Conservation (phyloP, 2,113 vertebrate species). For the Microcebus lehilahytsara region DNA sequence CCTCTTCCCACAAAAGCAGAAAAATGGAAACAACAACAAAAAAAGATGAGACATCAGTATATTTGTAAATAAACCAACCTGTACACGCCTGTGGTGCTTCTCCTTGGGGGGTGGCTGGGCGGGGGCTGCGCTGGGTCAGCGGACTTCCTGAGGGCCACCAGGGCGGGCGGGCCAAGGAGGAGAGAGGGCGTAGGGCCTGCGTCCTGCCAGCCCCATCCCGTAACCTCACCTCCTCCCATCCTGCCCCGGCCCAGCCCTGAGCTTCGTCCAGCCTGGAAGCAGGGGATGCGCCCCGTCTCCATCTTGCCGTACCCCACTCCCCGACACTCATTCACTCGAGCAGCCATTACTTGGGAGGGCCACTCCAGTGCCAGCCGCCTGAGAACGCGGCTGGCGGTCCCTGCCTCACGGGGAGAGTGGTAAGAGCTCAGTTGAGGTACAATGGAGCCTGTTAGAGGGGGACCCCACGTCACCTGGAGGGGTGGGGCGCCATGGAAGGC, state of each 20-base stretch:
- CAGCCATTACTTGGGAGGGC: not conserved
- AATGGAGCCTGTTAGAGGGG: not conserved
- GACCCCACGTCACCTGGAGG: not conserved
- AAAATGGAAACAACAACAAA: slow-evolving; percentile 67
- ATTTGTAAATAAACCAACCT: slow-evolving; percentile 90
- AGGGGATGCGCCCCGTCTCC: not conserved
- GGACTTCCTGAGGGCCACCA: not conserved
- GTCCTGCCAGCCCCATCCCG: not conserved
- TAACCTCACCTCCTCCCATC: not conserved
- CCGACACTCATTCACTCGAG: not conserved
- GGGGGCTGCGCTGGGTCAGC: not conserved
- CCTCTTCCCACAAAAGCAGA: slow-evolving; percentile 76
- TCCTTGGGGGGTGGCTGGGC: not conserved
- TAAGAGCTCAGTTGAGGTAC: not conserved
- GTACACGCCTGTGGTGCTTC: slow-evolving; percentile 77
- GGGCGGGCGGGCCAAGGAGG: not conserved
- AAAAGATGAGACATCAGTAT: slow-evolving; percentile 83
- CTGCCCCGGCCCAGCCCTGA: not conserved
- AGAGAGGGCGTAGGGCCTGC: not conserved
- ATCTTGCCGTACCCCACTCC: accelerated
- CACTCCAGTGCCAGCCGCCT: not conserved
- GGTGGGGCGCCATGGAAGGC: not conserved
- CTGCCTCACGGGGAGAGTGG: not conserved
- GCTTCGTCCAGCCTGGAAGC: not conserved
- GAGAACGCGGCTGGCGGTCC: not conserved